Evolutionary conservation across 2,888 invertebrate genomes (phyloP), one percentile per base, ranked within the genome.

Genomic region (Dascillus cervinus): DNA sequence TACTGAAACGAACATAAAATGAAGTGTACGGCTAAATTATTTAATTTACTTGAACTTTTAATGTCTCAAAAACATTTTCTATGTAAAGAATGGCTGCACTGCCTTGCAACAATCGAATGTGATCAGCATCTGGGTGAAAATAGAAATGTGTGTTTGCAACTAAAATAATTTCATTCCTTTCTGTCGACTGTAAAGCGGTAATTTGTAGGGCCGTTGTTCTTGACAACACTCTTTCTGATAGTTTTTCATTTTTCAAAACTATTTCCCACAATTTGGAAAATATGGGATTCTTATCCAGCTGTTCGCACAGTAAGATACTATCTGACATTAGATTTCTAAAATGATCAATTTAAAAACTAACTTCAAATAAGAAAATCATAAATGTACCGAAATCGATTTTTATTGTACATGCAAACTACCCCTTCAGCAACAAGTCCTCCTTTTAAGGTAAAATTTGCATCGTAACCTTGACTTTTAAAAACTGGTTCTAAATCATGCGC

Each of bases 111-210:
- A 94, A 66, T 42, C 96, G 71, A 46, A 96, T 82, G 54, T 92
- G 89, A 65, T 91, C 88, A 3, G 94, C 85, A 62, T 85, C 79
- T 1, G 94, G 92, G 60, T 89, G 88, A 55, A 91, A 96, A 66
- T 91, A 96, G 25, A 96, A 71, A 69, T 97, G 96, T 2, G 90
- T 92, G 55, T 92, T 95, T 10, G 81, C 91, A 5, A 64, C 55
- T 15, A 87, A 56, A 13, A 87, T 49, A 31, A 79, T 62, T 49
- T 80, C 72, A 32, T 66, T 64, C 41, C 72, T 70, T 10, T 75
- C 75, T 39, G 66, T 56, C 2, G 75, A 74, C 47, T 74, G 67
- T 14, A 87, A 61, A 32, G 73, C 57, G 28, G 53, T 56, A 36
- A 70, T 75, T 66, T 82, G 79, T 12, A 80, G 57, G 3, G 76